These are phyloP conservation scores for Camponotus vicinus DNA, from an alignment of 1,140 invertebrate genomes.

Conservation along the genomic window DNA sequence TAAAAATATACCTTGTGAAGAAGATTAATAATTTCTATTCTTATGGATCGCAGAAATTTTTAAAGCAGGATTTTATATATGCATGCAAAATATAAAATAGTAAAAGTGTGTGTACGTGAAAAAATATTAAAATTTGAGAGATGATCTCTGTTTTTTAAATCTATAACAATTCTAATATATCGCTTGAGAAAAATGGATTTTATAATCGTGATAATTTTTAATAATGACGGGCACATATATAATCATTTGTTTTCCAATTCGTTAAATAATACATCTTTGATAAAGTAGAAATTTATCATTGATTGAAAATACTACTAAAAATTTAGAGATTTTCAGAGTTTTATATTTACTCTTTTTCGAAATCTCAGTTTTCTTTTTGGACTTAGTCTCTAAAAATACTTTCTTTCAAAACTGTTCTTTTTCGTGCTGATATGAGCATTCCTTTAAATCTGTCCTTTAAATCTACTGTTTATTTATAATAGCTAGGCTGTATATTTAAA, in stretches of 20 bases:
- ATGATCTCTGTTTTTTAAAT: not conserved
- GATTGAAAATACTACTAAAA: not conserved
- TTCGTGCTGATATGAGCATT: not conserved
- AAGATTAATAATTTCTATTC: not conserved
- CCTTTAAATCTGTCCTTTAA: not conserved
- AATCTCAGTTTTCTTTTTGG: no score
- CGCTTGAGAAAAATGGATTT: not conserved
- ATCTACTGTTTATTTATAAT: not conserved
- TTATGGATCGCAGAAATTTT: not conserved
- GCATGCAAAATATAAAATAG: not conserved
- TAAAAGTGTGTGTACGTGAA: not conserved
- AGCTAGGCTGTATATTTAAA: not conserved
- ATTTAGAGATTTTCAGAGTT: not conserved
- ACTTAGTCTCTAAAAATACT: not conserved
- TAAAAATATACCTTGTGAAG: not conserved
- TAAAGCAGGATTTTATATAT: not conserved
- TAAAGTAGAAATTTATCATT: not conserved
- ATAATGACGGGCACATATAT: not conserved
- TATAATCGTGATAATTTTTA: not conserved
- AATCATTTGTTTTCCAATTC: not conserved
- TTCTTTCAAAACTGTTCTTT: not conserved
- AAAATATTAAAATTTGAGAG: slow-evolving; percentile 12
- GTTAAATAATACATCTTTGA: not conserved
- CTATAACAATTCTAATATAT: not conserved
- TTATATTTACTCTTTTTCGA: not conserved